Conservation (phyloP, 1,140 invertebrate genomes). For the Hermetia illucens region DNA sequence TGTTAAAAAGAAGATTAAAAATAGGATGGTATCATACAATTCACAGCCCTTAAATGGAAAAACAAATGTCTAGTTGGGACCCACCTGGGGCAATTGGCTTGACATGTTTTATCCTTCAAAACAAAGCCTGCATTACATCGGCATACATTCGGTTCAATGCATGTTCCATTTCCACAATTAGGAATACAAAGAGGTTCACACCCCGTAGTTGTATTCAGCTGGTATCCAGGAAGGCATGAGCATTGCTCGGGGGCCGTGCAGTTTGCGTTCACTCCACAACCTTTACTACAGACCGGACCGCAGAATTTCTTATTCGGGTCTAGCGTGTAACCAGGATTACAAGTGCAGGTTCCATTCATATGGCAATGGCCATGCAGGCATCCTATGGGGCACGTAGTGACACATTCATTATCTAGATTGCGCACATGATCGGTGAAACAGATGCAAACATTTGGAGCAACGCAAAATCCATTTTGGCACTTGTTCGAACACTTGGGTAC, state of each 20-base stretch:
- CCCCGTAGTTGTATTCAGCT: conserved; percentile 15
- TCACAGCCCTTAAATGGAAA: background rate
- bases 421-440: conserved; percentile 39
- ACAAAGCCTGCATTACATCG: conserved; percentile 17
- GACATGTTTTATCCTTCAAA: conserved; percentile 19
- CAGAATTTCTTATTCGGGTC: conserved; percentile 33
- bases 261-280: conserved; percentile 24
- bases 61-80: background rate
- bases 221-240: conserved; percentile 20
- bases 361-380: conserved; percentile 35
- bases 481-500: conserved; percentile 35
- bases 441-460: conserved; percentile 38
- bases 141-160: conserved; percentile 18
- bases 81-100: conserved; percentile 25
- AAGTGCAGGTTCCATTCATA: conserved; percentile 37
- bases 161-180: conserved; percentile 19
- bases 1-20: conserved; percentile 7
- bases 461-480: conserved; percentile 41
- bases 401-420: conserved; percentile 24
- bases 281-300: conserved; percentile 29
- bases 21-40: background rate
- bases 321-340: conserved; percentile 44
- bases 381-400: conserved; percentile 22
- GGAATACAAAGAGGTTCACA: conserved; percentile 23
- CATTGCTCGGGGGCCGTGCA: conserved; percentile 25